Evolutionary conservation across 2,797 vertebrate genomes (phyloP).

Genomic region (Ptychobarbus kaznakovi): DNA sequence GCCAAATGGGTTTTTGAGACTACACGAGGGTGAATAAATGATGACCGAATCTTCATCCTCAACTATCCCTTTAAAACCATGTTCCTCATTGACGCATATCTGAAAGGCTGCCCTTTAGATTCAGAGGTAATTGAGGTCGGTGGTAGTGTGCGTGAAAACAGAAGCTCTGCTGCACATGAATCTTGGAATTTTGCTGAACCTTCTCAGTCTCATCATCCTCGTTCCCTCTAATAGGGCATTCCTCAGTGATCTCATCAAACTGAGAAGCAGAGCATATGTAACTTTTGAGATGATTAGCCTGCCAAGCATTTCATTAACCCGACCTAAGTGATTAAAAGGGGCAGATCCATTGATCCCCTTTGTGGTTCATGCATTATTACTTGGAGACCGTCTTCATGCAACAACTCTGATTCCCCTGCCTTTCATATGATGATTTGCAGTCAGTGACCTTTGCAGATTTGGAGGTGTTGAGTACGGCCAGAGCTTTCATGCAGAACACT

Average conservation of each 20-base stretch:
- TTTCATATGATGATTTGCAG: constrained; percentile 40
- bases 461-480: constrained; percentile 32
- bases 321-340: constrained; percentile 44
- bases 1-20: neutral
- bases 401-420: constrained; percentile 2
- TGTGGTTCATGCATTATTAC: constrained; percentile 35
- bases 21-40: constrained; percentile 16
- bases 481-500: constrained; percentile 47
- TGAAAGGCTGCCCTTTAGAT: constrained; percentile 40
- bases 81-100: constrained; percentile 47
- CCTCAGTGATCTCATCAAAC: constrained; percentile 32
- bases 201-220: constrained; percentile 28
- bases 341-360: constrained; percentile 42
- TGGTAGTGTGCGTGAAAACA: constrained; percentile 29
- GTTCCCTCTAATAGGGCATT: constrained; percentile 30
- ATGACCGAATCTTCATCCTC: neutral
- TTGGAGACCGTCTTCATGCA: constrained; percentile 4
- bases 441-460: constrained; percentile 50
- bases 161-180: constrained; percentile 10
- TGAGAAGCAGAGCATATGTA: constrained; percentile 34
- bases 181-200: constrained; percentile 34
- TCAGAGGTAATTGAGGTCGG: constrained; percentile 56
- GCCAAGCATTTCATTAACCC: constrained; percentile 47
- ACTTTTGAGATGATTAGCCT: constrained; percentile 43
- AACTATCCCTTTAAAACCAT: constrained; percentile 5